Percentiles rank a stretch among this genome's conserved stretches.
These are phyloP conservation scores for Orestias chungarensis DNA, from an alignment of 2,797 vertebrate species.

Conservation along the genomic window DNA sequence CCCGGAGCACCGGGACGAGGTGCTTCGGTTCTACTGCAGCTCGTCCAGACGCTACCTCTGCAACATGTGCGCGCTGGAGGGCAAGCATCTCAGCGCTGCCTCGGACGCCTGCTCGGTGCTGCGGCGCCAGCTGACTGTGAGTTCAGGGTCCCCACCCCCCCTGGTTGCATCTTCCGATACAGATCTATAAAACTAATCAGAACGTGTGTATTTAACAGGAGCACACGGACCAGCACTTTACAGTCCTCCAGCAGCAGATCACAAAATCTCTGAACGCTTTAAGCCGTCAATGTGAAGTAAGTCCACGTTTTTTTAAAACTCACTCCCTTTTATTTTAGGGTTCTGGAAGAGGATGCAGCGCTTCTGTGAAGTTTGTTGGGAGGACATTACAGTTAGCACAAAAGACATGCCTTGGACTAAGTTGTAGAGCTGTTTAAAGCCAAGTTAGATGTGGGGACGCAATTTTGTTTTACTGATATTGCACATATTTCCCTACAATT, in stretches of 20 bases:
- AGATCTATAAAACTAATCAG: neutral
- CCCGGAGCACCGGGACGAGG: conserved; percentile 58
- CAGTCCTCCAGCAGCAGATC: conserved; percentile 40
- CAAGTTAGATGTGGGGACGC: too few species aligned
- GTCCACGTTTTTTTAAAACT: conserved; percentile 1
- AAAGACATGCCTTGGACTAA: too few species aligned
- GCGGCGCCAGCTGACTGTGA: conserved; percentile 62
- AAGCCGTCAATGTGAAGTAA: conserved; percentile 37
- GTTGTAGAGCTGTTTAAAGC: too few species aligned
- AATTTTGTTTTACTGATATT: too few species aligned
- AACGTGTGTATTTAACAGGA: conserved; percentile 51
- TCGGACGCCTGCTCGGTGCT: conserved; percentile 41
- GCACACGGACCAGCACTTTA: conserved; percentile 56
- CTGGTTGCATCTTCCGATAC: fast-evolving
- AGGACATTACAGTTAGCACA: too few species aligned
- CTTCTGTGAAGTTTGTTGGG: neutral
- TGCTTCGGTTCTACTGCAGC: conserved; percentile 68
- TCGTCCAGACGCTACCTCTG: conserved; percentile 65
- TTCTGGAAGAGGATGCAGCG: neutral
- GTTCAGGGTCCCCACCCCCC: conserved; percentile 19
- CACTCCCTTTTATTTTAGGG: neutral
- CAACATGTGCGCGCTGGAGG: conserved; percentile 63
- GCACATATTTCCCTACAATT: too few species aligned
- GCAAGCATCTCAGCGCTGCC: conserved; percentile 34
- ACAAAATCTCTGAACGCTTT: conserved; percentile 28